phyloP scores from a whole-genome alignment of 2,113 vertebrate species.

The Machaerirhynchus nigripectus region DNA sequence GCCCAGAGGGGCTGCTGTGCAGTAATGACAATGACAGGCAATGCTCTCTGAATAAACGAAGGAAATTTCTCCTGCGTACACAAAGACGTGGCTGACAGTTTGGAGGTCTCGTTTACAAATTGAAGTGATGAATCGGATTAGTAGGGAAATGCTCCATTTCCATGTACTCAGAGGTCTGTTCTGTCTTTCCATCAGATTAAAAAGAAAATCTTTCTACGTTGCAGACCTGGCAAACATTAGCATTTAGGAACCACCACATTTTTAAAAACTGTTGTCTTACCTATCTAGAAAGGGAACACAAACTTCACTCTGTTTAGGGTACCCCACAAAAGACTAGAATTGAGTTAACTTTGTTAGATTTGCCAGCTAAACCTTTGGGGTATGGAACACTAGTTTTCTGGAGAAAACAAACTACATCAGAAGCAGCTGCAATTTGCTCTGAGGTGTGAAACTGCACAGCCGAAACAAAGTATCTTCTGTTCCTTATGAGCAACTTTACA shows the following conservation, averaged over 20 bases:
- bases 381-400: neutral
- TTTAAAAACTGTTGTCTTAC: slow-evolving; percentile 57
- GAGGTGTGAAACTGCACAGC: neutral
- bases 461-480: neutral
- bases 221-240: slow-evolving; percentile 77
- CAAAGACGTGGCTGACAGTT: slow-evolving; percentile 38
- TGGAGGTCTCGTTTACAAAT: slow-evolving; percentile 46
- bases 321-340: slow-evolving; percentile 46
- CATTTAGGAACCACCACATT: slow-evolving; percentile 71
- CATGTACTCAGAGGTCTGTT: slow-evolving; percentile 55
- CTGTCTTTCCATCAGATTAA: slow-evolving; percentile 74
- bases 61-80: slow-evolving; percentile 36
- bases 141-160: slow-evolving; percentile 9
- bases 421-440: slow-evolving; percentile 18
- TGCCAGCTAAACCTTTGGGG: slow-evolving; percentile 17
- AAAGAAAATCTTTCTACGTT: slow-evolving; percentile 57
- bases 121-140: slow-evolving; percentile 49
- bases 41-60: slow-evolving; percentile 44
- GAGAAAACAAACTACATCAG: neutral
- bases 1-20: slow-evolving; percentile 57
- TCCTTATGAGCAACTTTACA: neutral
- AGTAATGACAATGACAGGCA: slow-evolving; percentile 51
- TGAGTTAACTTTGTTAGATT: slow-evolving; percentile 46
- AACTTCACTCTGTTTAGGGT: slow-evolving; percentile 48
- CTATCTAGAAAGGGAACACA: slow-evolving; percentile 64